Conservation (phyloP, 2,113 vertebrate species). For the Rhabdomys dilectus region DNA sequence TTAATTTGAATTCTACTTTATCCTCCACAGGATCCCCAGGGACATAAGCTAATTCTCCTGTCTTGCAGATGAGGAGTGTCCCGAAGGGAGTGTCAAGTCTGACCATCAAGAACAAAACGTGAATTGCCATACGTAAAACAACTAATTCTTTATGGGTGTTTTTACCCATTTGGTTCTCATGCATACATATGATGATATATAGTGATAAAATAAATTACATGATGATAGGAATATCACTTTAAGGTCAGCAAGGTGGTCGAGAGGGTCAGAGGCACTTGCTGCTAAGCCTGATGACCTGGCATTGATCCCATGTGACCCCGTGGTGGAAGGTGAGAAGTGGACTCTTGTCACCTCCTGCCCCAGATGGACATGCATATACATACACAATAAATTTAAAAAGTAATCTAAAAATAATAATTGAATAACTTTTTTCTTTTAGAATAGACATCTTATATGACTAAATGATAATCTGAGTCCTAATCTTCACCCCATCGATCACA, state of each 20-base stretch:
- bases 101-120: background rate
- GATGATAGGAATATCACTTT: background rate
- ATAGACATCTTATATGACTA: background rate
- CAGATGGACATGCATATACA: background rate
- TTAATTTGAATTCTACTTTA: background rate
- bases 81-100: background rate
- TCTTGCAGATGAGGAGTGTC: background rate
- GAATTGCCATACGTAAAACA: background rate
- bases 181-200: background rate
- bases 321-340: background rate
- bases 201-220: slow-evolving; percentile 9
- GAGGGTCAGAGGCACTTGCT: no score
- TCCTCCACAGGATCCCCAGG: background rate
- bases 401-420: background rate
- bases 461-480: background rate
- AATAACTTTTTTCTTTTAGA: background rate
- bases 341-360: background rate
- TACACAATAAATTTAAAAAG: background rate
- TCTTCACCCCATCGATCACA: background rate
- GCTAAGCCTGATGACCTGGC: background rate
- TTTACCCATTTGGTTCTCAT: slow-evolving; percentile 4
- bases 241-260: background rate
- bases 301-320: background rate
- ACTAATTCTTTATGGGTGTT: background rate
- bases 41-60: background rate